These are phyloP conservation scores for Drosophila lacteicornis DNA, from an alignment of 1,140 invertebrate species.

Conservation along the genomic window DNA sequence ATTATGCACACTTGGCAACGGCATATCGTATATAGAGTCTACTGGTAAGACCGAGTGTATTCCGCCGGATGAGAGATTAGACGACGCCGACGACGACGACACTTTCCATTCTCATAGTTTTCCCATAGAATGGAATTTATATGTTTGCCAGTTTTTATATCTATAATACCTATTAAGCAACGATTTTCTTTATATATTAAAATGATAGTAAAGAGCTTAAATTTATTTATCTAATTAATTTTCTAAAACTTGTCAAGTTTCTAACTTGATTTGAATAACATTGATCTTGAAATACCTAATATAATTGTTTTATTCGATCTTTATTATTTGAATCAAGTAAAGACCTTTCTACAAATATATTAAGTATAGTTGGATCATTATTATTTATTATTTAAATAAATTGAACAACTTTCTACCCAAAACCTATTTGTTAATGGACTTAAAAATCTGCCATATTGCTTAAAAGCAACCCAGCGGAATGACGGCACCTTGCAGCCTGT, in stretches of 20 bases:
- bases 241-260: too few relatives aligned
- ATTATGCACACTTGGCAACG: slow-evolving; percentile 15
- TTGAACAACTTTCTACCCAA: too few relatives aligned
- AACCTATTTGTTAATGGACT: background rate
- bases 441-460: background rate
- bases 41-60: background rate
- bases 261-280: too few relatives aligned
- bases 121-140: background rate
- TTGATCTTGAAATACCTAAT: background rate
- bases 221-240: too few relatives aligned
- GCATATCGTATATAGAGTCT: background rate
- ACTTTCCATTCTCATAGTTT: slow-evolving; percentile 43
- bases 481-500: slow-evolving; percentile 4
- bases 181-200: too few relatives aligned
- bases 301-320: background rate
- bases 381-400: too few relatives aligned
- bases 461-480: background rate
- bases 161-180: too few relatives aligned
- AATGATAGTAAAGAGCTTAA: too few relatives aligned
- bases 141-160: background rate
- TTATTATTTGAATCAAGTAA: too few relatives aligned
- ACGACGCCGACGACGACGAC: background rate
- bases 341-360: too few relatives aligned
- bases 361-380: too few relatives aligned
- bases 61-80: background rate